These are phyloP conservation scores for Sussaba pulchella DNA, from an alignment of 2,888 invertebrate genomes.

Conservation along the genomic window DNA sequence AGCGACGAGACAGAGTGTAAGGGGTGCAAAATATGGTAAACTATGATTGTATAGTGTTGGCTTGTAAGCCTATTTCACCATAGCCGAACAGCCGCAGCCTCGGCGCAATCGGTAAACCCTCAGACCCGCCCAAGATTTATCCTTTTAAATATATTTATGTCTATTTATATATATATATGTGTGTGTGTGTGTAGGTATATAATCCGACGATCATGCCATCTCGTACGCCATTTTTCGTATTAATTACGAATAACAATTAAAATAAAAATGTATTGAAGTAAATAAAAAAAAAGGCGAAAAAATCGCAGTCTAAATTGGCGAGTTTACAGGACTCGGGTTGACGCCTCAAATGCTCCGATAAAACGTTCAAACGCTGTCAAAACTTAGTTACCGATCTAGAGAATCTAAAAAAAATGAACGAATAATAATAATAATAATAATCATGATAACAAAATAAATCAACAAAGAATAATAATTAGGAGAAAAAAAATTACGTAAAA, in stretches of 20 bases:
- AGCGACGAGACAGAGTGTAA: slow-evolving; percentile 75
- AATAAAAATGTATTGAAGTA: slow-evolving; percentile 24
- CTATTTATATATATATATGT: not conserved
- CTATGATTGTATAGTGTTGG: slow-evolving; percentile 81
- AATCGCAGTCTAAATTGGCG: slow-evolving; percentile 34
- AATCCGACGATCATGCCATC: slow-evolving; percentile 37
- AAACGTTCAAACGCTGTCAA: slow-evolving; percentile 32
- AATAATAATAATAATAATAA: slow-evolving; percentile 14
- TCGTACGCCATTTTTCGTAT: slow-evolving; percentile 56
- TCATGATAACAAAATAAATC: slow-evolving; percentile 36
- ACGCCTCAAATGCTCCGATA: slow-evolving; percentile 23
- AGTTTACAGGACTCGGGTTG: slow-evolving; percentile 12
- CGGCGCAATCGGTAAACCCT: slow-evolving; percentile 60
- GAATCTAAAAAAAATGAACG: slow-evolving; percentile 27
- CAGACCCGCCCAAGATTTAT: slow-evolving; percentile 41
- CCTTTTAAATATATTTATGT: not conserved
- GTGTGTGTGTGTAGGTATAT: not conserved
- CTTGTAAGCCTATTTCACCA: slow-evolving; percentile 75
- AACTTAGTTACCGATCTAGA: slow-evolving; percentile 18
- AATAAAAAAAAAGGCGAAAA: slow-evolving; percentile 27
- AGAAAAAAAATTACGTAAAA: slow-evolving; percentile 44
- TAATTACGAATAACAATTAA: slow-evolving; percentile 56
- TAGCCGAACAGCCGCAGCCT: slow-evolving; percentile 69
- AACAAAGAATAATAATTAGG: slow-evolving; percentile 35
- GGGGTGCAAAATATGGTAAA: slow-evolving; percentile 83